Conservation (phyloP, 2,113 vertebrate genomes). For the Platichthys stellatus region DNA sequence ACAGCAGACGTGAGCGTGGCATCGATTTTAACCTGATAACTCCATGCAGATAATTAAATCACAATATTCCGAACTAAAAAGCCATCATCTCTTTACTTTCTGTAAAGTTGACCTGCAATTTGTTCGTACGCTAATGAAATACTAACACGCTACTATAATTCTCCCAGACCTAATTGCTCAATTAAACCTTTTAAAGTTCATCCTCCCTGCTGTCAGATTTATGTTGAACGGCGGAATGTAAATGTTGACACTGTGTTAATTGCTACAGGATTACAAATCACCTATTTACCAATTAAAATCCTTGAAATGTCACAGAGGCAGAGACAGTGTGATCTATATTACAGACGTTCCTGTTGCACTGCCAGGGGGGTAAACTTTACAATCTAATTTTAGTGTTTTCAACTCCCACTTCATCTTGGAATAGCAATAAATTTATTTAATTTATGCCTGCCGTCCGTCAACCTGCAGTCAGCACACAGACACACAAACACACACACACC, state of each 20-base stretch:
- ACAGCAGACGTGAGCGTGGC: no score
- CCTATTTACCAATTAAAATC: slow-evolving; percentile 31
- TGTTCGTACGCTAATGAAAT: not conserved
- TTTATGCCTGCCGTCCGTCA: slow-evolving; percentile 13
- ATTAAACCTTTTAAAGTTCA: not conserved
- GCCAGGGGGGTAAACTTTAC: slow-evolving; percentile 20
- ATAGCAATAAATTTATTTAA: slow-evolving; percentile 3
- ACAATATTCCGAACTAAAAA: not conserved
- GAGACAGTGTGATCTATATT: slow-evolving; percentile 35
- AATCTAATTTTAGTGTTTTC: slow-evolving; percentile 51
- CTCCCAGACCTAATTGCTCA: no score
- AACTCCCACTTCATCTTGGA: slow-evolving; percentile 22
- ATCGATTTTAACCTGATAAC: no score
- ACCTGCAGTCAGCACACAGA: not conserved
- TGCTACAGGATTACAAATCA: slow-evolving; percentile 39
- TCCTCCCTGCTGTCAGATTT: slow-evolving; percentile 22
- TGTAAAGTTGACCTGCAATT: not conserved
- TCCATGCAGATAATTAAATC: not conserved
- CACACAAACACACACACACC: not conserved
- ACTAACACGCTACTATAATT: not conserved
- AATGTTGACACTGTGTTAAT: slow-evolving; percentile 52
- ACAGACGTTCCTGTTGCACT: slow-evolving; percentile 37
- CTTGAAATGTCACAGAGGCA: slow-evolving; percentile 8
- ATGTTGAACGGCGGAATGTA: slow-evolving; percentile 14
- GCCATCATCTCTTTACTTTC: no score